Conservation (phyloP, 1,140 invertebrate species). For the Dinothrombium tinctorium region DNA sequence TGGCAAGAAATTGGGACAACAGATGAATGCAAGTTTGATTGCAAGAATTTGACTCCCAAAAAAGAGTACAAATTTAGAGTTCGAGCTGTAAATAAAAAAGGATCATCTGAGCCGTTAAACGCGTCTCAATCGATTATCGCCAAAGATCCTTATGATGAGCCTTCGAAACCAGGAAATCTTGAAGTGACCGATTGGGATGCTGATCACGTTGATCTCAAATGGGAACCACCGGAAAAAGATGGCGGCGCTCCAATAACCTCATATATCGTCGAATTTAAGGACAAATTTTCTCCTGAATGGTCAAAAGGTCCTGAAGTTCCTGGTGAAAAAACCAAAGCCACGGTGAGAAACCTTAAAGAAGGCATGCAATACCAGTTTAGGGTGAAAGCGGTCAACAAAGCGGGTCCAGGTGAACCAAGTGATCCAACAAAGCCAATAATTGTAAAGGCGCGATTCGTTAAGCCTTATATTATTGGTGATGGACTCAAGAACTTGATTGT, state of each 20-base stretch:
- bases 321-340: not conserved
- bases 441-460: slow-evolving; percentile 82
- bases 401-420: slow-evolving; percentile 77
- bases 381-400: slow-evolving; percentile 82
- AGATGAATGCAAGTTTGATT: slow-evolving; percentile 46
- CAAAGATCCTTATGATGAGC: slow-evolving; percentile 84
- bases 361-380: slow-evolving; percentile 88
- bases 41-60: slow-evolving; percentile 58
- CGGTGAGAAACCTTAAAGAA: slow-evolving; percentile 40
- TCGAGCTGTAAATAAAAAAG: slow-evolving; percentile 70
- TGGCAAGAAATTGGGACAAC: slow-evolving; percentile 51
- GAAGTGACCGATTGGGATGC: slow-evolving; percentile 41
- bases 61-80: slow-evolving; percentile 69
- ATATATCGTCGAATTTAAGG: slow-evolving; percentile 90
- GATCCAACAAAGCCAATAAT: slow-evolving; percentile 82
- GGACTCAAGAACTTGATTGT: slow-evolving; percentile 59
- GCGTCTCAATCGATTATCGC: slow-evolving; percentile 69
- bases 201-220: slow-evolving; percentile 37
- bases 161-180: slow-evolving; percentile 63
- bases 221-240: slow-evolving; percentile 65
- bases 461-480: slow-evolving; percentile 72
- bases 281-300: slow-evolving; percentile 68
- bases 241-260: slow-evolving; percentile 73
- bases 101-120: slow-evolving; percentile 74
- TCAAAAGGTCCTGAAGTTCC: slow-evolving; percentile 18